A percentile compares a stretch with the other conserved stretches of the same genome.
phyloP scores from a whole-genome alignment of 2,113 vertebrate species.

The Ivindomyrus marchei region DNA sequence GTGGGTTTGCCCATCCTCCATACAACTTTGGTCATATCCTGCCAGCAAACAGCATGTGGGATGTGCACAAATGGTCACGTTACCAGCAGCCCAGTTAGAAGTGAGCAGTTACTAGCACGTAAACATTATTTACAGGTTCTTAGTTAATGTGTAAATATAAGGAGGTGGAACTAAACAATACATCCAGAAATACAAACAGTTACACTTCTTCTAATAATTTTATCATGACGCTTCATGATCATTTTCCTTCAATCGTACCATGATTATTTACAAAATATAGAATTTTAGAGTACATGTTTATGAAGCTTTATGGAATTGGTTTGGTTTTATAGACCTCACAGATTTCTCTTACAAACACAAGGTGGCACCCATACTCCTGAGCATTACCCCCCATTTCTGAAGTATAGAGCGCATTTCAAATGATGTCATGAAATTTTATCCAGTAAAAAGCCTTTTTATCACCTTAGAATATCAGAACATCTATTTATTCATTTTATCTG shows the following conservation, averaged over 20 bases:
- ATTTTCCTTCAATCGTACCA: neutral
- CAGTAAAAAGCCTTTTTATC: neutral
- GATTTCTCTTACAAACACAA: slow-evolving; percentile 50
- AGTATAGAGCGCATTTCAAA: neutral
- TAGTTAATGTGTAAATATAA: neutral
- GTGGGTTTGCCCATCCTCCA: slow-evolving; percentile 79
- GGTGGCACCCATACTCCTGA: slow-evolving; percentile 55
- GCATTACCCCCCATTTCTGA: neutral
- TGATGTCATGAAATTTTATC: neutral
- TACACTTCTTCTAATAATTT: neutral
- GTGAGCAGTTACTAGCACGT: neutral
- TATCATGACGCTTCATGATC: neutral
- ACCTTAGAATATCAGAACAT: neutral
- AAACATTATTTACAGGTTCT: neutral
- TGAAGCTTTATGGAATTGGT: neutral
- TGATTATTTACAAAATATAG: neutral
- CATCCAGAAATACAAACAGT: neutral
- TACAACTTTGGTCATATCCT: slow-evolving; percentile 75
- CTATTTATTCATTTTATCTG: neutral
- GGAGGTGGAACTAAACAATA: neutral
- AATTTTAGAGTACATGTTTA: neutral
- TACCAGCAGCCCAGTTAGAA: neutral
- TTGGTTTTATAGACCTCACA: slow-evolving; percentile 10
- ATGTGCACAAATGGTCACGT: no score
- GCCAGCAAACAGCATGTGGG: slow-evolving; percentile 5